Conservation (phyloP, 2,888 invertebrate species). For the Macrophya annulata region DNA sequence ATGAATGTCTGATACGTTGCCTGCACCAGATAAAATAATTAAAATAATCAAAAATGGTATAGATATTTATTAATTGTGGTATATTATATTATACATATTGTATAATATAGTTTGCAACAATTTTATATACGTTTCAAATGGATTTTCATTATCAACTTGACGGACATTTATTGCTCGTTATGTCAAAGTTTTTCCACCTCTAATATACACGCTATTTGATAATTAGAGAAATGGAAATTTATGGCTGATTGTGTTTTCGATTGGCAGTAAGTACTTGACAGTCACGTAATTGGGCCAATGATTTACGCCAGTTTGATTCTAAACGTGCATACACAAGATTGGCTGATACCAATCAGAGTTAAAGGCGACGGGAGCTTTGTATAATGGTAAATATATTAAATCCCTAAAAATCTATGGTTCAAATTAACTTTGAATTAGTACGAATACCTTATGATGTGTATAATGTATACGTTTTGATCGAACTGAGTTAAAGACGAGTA, state of each 20-base stretch:
- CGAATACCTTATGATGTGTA: not conserved
- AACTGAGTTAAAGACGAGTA: not conserved
- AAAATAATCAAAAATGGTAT: not conserved
- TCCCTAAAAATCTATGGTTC: not conserved
- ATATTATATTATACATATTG: slow-evolving; percentile 9
- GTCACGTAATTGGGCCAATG: slow-evolving; percentile 32
- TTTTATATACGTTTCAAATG: slow-evolving; percentile 28
- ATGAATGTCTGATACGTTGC: slow-evolving; percentile 20
- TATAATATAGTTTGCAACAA: not conserved
- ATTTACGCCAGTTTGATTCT: slow-evolving; percentile 22
- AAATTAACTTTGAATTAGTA: not conserved
- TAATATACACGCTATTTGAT: slow-evolving; percentile 37
- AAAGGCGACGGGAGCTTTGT: slow-evolving; percentile 13
- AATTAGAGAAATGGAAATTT: slow-evolving; percentile 45
- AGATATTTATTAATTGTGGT: not conserved
- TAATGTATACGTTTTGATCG: not conserved
- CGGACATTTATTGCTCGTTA: slow-evolving; percentile 19
- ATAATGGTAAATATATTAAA: not conserved
- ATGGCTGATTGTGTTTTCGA: slow-evolving; percentile 32
- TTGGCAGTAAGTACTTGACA: slow-evolving; percentile 36
- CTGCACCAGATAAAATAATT: not conserved
- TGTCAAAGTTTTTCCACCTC: slow-evolving; percentile 29
- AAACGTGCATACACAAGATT: not conserved
- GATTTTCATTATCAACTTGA: slow-evolving; percentile 42
- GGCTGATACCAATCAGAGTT: not conserved